Base-by-base conservation (phyloP, 1,140 invertebrate genomes). In the Ostrea edulis region DNA sequence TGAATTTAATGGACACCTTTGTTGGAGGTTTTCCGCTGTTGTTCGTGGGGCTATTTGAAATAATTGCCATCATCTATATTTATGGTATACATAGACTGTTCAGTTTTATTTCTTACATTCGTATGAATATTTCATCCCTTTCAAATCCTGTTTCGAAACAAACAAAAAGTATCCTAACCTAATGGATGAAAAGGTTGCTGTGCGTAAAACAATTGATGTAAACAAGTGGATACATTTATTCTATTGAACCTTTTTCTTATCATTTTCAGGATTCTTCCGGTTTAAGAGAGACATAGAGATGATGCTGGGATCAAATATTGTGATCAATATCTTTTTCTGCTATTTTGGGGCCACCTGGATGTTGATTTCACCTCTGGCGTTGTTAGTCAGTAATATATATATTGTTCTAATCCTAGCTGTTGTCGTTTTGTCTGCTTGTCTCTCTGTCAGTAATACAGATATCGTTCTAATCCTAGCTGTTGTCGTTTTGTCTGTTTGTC, bases 11-110 rank as follows among this genome's bases (percentile, higher is more conserved):
- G 96, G 97, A 98, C 92, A 97, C 97, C 90, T 97, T 97, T 92
- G 97, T 97, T 0, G 97, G 97, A 29, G 97, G 97, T 91, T 97
- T 97, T 96, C 97, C 97, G 20, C 97, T 97, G 0, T 93, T 98
- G 20, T 95, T 98, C 22, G 97, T 97, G 83, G 95, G 93, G 52
- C 87, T 97, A 81, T 96, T 96, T 58, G 97, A 98, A 94, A 97
- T 97, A 84, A 96, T 97, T 82, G 95, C 97, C 0, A 97, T 98
- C 52, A 96, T 96, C 1, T 98, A 97, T 97, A 96, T 97, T 9
- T 98, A 98, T 93, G 93, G 93, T 93, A 25, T 17, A 35, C 52
- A 83, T 20, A 17, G 25, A 17, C 17, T 81, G 71, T 44, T 44
- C 5, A 29, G 25, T 81, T 4, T 29, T 29, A 35, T 81, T 81